A percentile compares a stretch with the other conserved stretches of the same genome.
These are phyloP conservation scores for Chymomyza amoena DNA, from an alignment of 2,888 invertebrate species.

Conservation along the genomic window DNA sequence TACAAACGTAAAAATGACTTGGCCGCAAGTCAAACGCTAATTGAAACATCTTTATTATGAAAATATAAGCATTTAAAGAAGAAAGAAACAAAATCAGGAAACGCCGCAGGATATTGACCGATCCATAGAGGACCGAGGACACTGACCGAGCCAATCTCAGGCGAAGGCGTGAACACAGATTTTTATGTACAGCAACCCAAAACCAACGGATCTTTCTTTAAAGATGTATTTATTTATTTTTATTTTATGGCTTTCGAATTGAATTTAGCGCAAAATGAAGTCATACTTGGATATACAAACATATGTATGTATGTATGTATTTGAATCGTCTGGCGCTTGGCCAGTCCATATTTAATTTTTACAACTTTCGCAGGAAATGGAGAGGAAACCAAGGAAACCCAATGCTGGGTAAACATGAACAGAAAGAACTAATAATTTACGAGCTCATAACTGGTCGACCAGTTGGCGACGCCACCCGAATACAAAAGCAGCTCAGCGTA, in stretches of 20 bases:
- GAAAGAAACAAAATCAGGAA: slow-evolving; percentile 12
- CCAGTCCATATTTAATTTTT: slow-evolving; percentile 34
- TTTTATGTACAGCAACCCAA: slow-evolving; percentile 50
- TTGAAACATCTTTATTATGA: slow-evolving; percentile 68
- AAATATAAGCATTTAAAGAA: slow-evolving; percentile 31
- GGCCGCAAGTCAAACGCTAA: slow-evolving; percentile 50
- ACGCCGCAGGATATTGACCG: slow-evolving; percentile 38
- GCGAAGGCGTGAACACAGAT: slow-evolving; percentile 61
- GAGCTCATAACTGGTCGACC: slow-evolving; percentile 62
- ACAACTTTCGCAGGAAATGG: slow-evolving; percentile 68
- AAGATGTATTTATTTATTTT: background rate
- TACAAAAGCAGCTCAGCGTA: slow-evolving; percentile 38
- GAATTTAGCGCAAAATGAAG: slow-evolving; percentile 32
- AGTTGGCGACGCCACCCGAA: slow-evolving; percentile 17
- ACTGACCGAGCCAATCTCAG: slow-evolving; percentile 11
- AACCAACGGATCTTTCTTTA: slow-evolving; percentile 45
- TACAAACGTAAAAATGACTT: slow-evolving; percentile 14
- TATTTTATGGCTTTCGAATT: slow-evolving; percentile 43
- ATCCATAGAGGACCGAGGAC: slow-evolving; percentile 4
- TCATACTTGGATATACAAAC: slow-evolving; percentile 9
- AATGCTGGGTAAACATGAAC: slow-evolving; percentile 45
- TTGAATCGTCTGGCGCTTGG: slow-evolving; percentile 21
- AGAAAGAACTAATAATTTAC: slow-evolving; percentile 60
- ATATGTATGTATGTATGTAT: background rate
- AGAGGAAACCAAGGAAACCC: slow-evolving; percentile 37